These are phyloP conservation scores for Lethenteron reissneri DNA, from an alignment of 2,113 vertebrate genomes.

Conservation along the genomic window DNA sequence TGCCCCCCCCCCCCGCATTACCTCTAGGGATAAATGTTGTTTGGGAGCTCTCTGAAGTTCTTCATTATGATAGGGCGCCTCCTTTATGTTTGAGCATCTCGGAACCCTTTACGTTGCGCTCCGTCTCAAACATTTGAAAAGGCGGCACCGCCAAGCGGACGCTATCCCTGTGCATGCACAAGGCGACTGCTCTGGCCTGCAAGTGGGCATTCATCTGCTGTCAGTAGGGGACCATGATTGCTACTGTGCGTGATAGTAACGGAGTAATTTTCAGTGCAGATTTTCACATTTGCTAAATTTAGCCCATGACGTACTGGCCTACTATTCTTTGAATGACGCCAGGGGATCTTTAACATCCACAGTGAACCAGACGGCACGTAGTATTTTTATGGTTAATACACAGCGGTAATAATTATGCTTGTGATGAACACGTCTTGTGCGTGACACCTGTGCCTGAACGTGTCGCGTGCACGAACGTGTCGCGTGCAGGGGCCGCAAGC, in stretches of 20 bases:
- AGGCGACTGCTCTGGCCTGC: too few relatives aligned
- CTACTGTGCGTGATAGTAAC: too few relatives aligned
- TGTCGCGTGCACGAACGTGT: slow-evolving; percentile 5
- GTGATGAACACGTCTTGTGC: not conserved
- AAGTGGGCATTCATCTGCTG: too few relatives aligned
- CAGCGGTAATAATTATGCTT: not conserved
- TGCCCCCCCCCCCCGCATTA: not conserved
- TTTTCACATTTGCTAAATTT: too few relatives aligned
- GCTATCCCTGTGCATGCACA: too few relatives aligned
- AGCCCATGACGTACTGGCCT: not conserved
- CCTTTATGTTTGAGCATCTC: not conserved
- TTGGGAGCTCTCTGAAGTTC: not conserved
- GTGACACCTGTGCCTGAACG: not conserved
- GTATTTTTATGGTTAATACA: not conserved
- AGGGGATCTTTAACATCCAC: not conserved
- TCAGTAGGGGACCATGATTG: too few relatives aligned
- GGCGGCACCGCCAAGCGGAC: too few relatives aligned
- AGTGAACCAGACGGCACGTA: not conserved
- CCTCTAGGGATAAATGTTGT: not conserved
- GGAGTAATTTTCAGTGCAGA: too few relatives aligned
- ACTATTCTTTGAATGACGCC: not conserved
- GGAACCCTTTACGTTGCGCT: not conserved
- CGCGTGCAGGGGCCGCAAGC: slow-evolving; percentile 57
- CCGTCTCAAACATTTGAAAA: not conserved
- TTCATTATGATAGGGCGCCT: not conserved